Percentiles rank a stretch among this genome's conserved stretches.
Conservation (phyloP, 2,797 vertebrate species). For the Cyclopterus lumpus region DNA sequence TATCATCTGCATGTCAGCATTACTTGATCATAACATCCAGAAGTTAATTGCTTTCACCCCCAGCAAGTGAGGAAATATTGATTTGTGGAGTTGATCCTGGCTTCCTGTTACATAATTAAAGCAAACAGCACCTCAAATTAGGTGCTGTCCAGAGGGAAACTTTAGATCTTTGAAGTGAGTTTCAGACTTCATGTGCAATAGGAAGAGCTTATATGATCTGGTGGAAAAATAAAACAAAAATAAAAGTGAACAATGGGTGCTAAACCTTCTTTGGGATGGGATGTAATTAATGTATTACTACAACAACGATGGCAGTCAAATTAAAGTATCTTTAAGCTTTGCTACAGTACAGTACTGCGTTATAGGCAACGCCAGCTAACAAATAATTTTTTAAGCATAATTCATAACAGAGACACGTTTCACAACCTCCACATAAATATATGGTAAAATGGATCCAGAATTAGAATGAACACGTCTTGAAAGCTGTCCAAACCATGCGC, state of each 20-base stretch:
- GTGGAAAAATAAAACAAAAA: background rate
- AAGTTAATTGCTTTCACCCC: constrained; percentile 67
- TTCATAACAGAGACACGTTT: background rate
- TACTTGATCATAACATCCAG: constrained; percentile 46
- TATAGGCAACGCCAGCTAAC: background rate
- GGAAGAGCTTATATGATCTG: constrained; percentile 45
- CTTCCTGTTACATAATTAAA: constrained; percentile 66
- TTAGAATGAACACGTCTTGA: constrained; percentile 24
- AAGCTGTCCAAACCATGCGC: constrained; percentile 34
- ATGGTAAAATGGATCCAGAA: constrained; percentile 1
- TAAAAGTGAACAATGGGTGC: constrained; percentile 19
- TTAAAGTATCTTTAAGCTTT: background rate
- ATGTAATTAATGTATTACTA: constrained; percentile 16
- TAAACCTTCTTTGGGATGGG: constrained; percentile 12
- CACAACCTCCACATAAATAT: background rate
- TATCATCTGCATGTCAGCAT: constrained; percentile 44
- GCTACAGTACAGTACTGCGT: background rate
- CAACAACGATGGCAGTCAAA: constrained; percentile 8
- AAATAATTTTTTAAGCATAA: constrained; percentile 8
- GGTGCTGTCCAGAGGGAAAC: constrained; percentile 51
- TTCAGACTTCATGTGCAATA: constrained; percentile 40
- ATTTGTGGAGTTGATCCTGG: constrained; percentile 49
- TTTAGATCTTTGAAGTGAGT: constrained; percentile 54
- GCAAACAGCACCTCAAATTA: constrained; percentile 48
- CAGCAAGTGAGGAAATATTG: constrained; percentile 52